Evolutionary conservation across 2,888 invertebrate species (phyloP).

Genomic region (Cataglyphis rosenhaueri): DNA sequence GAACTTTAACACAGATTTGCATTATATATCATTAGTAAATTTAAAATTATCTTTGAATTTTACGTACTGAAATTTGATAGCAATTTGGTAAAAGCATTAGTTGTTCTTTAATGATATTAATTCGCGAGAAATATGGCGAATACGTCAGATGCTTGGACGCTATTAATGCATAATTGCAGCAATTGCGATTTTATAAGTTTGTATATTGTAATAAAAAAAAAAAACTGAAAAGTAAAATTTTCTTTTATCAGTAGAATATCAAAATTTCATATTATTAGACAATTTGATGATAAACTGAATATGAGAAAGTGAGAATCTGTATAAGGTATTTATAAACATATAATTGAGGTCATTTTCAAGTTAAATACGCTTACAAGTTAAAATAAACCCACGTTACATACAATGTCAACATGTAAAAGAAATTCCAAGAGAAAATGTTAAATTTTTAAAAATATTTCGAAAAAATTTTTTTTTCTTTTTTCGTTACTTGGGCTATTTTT

Average conservation of each 20-base stretch:
- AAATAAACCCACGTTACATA: neutral
- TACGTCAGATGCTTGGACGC: neutral
- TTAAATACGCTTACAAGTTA: neutral
- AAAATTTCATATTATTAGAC: slow-evolving; percentile 27
- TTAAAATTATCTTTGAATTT: neutral
- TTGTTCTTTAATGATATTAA: neutral
- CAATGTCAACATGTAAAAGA: neutral
- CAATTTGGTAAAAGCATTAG: neutral
- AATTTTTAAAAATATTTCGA: neutral
- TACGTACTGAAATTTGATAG: neutral
- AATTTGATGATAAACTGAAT: slow-evolving; percentile 17
- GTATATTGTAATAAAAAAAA: neutral
- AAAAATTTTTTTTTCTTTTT: neutral
- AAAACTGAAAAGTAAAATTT: slow-evolving; percentile 7
- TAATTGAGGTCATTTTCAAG: slow-evolving; percentile 33
- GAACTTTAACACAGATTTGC: too few relatives aligned
- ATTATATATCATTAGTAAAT: neutral
- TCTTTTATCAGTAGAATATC: slow-evolving; percentile 35
- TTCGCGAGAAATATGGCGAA: neutral
- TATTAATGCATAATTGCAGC: neutral
- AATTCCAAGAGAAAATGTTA: neutral
- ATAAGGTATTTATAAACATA: slow-evolving; percentile 20
- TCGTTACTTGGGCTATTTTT: neutral
- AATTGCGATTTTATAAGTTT: neutral
- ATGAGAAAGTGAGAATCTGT: slow-evolving; percentile 42